These are phyloP conservation scores for Gonatopus flavifemur DNA, from an alignment of 1,140 invertebrate species.

Conservation along the genomic window DNA sequence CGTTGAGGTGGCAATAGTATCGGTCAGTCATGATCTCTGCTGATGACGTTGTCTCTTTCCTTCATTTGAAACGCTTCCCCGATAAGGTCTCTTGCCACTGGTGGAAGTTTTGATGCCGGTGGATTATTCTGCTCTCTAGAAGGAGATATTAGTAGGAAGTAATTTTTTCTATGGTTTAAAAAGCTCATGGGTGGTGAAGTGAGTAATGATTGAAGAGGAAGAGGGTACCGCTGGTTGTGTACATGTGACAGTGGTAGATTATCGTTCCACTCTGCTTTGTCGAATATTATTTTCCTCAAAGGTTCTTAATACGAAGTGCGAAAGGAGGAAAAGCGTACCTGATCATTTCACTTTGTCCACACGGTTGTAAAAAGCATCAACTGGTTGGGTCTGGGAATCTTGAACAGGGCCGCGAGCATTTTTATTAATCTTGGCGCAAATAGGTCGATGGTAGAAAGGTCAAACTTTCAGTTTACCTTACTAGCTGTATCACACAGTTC, in stretches of 20 bases:
- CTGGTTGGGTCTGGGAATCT: neutral
- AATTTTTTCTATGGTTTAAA: conserved; percentile 16
- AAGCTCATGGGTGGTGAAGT: conserved; percentile 7
- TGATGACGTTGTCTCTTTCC: neutral
- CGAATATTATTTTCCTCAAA: neutral
- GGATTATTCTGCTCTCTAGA: conserved; percentile 22
- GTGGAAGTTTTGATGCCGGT: conserved; percentile 17
- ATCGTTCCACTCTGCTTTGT: neutral
- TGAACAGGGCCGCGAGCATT: conserved; percentile 1
- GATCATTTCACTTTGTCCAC: neutral
- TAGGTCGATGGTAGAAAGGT: neutral
- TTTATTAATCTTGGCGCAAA: neutral
- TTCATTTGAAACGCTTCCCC: conserved; percentile 2
- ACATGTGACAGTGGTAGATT: neutral
- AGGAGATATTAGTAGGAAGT: conserved; percentile 26
- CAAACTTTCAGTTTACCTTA: neutral
- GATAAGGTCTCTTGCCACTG: conserved; percentile 24
- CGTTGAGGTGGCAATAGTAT: neutral
- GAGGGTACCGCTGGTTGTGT: conserved; percentile 15
- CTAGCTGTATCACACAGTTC: neutral
- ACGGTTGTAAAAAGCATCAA: conserved; percentile 5
- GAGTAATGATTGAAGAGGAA: conserved; percentile 6
- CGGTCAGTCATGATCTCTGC: conserved; percentile 2
- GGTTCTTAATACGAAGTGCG: conserved; percentile 1
- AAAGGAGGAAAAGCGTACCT: neutral